Percentiles rank a stretch among this genome's conserved stretches.
Conservation (phyloP, 1,140 invertebrate species). For the Bombus turneri region DNA sequence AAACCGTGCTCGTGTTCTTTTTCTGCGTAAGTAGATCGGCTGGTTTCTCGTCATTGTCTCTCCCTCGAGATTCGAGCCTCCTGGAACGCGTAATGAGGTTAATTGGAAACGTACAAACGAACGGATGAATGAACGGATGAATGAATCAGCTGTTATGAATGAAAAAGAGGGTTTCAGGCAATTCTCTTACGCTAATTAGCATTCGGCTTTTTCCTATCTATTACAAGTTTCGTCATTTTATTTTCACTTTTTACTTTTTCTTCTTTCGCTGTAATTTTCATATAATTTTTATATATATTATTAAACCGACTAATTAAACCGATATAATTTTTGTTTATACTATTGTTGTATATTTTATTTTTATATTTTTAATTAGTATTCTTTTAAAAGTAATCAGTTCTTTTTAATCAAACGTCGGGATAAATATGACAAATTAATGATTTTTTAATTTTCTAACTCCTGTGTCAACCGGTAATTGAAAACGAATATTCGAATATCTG, state of each 20-base stretch:
- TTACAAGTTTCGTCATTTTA: neutral
- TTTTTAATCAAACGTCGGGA: no score
- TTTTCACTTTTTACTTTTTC: neutral
- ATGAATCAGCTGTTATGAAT: slow-evolving; percentile 4
- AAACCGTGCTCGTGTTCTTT: neutral
- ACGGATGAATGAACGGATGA: slow-evolving; percentile 2
- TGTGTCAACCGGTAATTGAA: no score
- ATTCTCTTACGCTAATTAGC: slow-evolving; percentile 5
- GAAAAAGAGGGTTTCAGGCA: neutral
- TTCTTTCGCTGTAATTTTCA: neutral
- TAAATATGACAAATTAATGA: no score
- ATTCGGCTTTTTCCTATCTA: neutral
- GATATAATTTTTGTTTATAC: no score
- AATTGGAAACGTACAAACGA: slow-evolving; percentile 23
- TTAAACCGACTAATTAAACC: no score
- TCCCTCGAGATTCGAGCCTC: slow-evolving; percentile 10
- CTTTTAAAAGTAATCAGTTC: no score
- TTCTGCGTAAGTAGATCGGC: neutral
- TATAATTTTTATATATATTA: no score
- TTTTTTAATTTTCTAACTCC: no score
- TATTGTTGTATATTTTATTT: no score
- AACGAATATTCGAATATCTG: no score
- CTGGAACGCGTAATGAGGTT: slow-evolving; percentile 20
- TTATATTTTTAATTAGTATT: no score
- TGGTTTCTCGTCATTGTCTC: neutral